Evolutionary conservation across 2,113 vertebrate genomes (phyloP).

Genomic region (Semicossyphus pulcher): DNA sequence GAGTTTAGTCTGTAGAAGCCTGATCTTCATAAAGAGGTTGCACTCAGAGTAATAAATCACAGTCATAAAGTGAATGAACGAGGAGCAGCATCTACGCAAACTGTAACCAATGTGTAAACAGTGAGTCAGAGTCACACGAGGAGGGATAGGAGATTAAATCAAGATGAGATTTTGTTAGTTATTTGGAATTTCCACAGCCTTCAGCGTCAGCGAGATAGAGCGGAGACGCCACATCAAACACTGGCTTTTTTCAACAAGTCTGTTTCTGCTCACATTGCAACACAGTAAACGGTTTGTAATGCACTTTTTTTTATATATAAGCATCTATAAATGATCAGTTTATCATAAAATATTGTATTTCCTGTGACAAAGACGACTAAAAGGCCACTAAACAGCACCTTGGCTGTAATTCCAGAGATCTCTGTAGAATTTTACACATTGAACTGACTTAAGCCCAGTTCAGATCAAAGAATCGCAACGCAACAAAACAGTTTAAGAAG

Average conservation of each 20-base stretch:
- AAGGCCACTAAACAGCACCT: no score
- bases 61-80: conserved; percentile 1
- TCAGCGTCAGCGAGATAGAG: not conserved
- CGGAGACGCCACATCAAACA: not conserved
- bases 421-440: no score
- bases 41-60: conserved; percentile 17
- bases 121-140: conserved; percentile 27
- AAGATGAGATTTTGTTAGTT: conserved; percentile 25
- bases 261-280: not conserved
- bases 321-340: not conserved
- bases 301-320: not conserved
- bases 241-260: not conserved
- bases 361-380: not conserved
- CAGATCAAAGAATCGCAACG: no score
- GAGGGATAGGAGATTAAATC: conserved; percentile 22
- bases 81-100: not conserved
- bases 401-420: no score
- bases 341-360: not conserved
- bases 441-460: no score
- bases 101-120: conserved; percentile 12
- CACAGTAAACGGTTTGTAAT: not conserved
- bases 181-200: conserved; percentile 22
- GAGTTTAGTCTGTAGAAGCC: not conserved
- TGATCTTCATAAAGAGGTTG: conserved; percentile 1
- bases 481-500: no score